Evolutionary conservation across 2,888 invertebrate genomes (phyloP), one percentile per base, ranked within the genome.

Genomic region (Lysandra coridon): DNA sequence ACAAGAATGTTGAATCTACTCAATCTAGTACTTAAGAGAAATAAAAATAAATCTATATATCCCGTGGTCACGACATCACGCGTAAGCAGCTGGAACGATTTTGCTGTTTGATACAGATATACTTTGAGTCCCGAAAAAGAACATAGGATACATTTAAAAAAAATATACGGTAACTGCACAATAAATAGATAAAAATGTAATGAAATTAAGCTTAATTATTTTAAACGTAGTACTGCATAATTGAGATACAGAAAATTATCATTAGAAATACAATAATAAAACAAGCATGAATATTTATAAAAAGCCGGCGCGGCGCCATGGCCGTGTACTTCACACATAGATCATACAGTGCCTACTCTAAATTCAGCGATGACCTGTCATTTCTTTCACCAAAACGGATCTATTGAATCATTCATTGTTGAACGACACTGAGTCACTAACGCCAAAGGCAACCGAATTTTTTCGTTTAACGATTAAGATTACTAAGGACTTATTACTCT

Each of bases 331-430:
- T 53, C 76, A 74, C 44, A 33, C 40, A 73, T 53, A 78, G 49
- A 79, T 78, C 80, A 73, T 82, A 78, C 81, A 10, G 49, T 44
- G 10, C 80, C 78, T 80, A 78, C 76, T 81, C 82, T 83, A 83
- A 80, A 83, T 83, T 81, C 73, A 82, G 78, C 78, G 83, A 84
- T 84, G 84, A 84, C 81, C 82, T 80, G 82, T 82, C 81, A 79
- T 80, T 82, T 84, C 84, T 83, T 84, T 84, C 84, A 81, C 83
- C 81, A 82, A 83, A 82, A 82, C 79, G 81, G 83, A 80, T 82
- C 80, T 80, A 81, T 81, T 83, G 82, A 82, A 83, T 83, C 83
- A 83, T 81, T 80, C 17, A 79, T 78, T 78, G 78, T 77, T 77
- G 80, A 80, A 79, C 74, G 69, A 73, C 79, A 80, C 30, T 83